These are phyloP conservation scores for Odobenus rosmarus DNA, from an alignment of 2,113 vertebrate species.

Conservation along the genomic window DNA sequence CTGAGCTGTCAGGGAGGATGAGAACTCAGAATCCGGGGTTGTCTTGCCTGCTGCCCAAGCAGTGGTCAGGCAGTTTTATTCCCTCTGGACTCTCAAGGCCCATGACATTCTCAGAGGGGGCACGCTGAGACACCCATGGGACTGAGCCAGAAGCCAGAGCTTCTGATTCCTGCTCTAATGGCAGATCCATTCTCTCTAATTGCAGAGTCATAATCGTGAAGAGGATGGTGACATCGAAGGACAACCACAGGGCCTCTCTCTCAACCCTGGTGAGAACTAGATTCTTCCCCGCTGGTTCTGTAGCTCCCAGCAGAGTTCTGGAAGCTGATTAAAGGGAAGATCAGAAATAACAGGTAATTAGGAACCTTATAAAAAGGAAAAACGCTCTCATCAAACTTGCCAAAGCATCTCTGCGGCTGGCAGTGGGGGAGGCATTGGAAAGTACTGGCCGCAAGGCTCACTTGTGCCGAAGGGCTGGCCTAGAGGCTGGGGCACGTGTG, in stretches of 20 bases:
- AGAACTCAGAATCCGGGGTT: neutral
- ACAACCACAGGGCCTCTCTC: neutral
- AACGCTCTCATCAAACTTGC: conserved; percentile 31
- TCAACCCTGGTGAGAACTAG: conserved; percentile 59
- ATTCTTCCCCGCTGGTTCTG: conserved; percentile 32
- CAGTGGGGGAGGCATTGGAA: conserved; percentile 20
- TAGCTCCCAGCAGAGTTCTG: conserved; percentile 63
- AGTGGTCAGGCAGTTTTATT: neutral
- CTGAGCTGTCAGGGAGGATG: neutral
- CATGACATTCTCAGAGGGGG: neutral
- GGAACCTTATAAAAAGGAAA: conserved; percentile 69
- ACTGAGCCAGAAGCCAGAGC: conserved; percentile 17
- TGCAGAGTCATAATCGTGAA: conserved; percentile 24
- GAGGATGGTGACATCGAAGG: conserved; percentile 7
- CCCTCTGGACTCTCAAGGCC: neutral
- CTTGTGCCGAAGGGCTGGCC: neutral
- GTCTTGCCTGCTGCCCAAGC: neutral
- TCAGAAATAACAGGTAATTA: conserved; percentile 70
- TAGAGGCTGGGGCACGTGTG: neutral
- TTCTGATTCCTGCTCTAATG: neutral
- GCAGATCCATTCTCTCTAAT: conserved; percentile 41
- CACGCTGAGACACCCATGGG: neutral
- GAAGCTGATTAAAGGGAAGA: conserved; percentile 75
- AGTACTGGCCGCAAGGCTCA: neutral
- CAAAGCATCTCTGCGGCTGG: conserved; percentile 42